Evolutionary conservation across 2,113 vertebrate genomes (phyloP).

Genomic region (Hippolais icterina): DNA sequence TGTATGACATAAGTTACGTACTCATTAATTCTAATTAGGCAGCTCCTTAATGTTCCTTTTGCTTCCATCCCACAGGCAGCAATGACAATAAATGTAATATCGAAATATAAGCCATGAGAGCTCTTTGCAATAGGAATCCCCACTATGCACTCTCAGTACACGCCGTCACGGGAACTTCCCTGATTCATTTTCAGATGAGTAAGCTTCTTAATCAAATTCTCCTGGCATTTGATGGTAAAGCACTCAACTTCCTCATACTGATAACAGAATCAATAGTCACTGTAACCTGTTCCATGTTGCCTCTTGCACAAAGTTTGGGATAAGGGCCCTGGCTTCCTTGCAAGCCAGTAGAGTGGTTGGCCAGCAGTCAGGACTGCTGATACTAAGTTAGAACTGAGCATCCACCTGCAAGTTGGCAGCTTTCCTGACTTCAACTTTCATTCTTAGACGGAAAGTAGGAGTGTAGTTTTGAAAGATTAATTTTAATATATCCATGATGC

Average conservation of each 20-base stretch:
- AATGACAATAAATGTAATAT: not conserved
- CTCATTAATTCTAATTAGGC: not conserved
- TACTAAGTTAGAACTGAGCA: not conserved
- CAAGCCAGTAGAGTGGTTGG: not conserved
- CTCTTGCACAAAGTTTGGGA: not conserved
- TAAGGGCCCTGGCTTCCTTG: not conserved
- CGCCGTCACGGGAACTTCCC: not conserved
- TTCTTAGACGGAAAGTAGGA: not conserved
- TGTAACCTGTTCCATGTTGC: not conserved
- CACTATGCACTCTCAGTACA: not conserved
- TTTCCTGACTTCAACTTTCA: not conserved
- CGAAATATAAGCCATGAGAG: not conserved
- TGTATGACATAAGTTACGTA: not conserved
- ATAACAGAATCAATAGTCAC: not conserved
- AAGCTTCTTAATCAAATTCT: not conserved
- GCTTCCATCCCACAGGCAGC: not conserved
- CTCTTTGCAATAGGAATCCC: not conserved
- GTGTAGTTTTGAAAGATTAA: not conserved
- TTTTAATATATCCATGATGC: not conserved
- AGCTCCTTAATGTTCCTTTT: not conserved
- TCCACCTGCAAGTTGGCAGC: not conserved
- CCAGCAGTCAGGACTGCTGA: not conserved
- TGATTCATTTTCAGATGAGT: constrained; percentile 8
- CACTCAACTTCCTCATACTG: not conserved
- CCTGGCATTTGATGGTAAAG: not conserved